Conservation (phyloP, 2,797 vertebrate species). For the Meriones psammophilus region DNA sequence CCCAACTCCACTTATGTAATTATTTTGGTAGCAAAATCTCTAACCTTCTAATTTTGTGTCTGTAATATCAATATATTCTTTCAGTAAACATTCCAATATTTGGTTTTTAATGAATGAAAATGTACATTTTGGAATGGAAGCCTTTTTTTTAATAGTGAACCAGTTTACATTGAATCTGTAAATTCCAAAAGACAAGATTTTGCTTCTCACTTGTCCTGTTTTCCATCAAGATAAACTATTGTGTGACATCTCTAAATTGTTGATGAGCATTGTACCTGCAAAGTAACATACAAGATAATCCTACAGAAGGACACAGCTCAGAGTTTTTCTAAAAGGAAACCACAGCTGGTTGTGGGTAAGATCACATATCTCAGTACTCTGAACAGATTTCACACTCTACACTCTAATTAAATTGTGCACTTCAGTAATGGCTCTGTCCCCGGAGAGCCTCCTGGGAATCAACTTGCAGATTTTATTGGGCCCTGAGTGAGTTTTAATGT, state of each 20-base stretch:
- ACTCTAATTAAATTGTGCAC: conserved; percentile 43
- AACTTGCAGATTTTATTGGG: conserved; percentile 34
- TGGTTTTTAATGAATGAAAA: conserved; percentile 4
- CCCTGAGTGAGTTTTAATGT: conserved; percentile 63
- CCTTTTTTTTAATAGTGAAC: neutral
- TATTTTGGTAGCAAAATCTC: neutral
- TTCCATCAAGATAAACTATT: neutral
- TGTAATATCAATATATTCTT: neutral
- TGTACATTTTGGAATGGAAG: neutral
- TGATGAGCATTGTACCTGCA: neutral
- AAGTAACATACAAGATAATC: neutral
- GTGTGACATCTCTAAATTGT: conserved; percentile 11
- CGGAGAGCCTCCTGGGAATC: conserved; percentile 51
- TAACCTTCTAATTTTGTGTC: neutral
- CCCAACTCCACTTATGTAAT: neutral
- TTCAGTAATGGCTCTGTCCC: conserved; percentile 56
- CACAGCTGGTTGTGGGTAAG: neutral
- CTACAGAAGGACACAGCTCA: neutral
- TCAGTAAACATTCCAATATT: neutral
- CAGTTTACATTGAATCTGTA: conserved; percentile 25
- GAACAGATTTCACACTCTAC: conserved; percentile 62
- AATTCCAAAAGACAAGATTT: neutral
- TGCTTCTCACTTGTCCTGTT: neutral
- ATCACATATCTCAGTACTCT: neutral
- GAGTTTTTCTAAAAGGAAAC: conserved; percentile 55